phyloP scores from a whole-genome alignment of 2,113 vertebrate genomes.

The Cyprinodon variegatus region DNA sequence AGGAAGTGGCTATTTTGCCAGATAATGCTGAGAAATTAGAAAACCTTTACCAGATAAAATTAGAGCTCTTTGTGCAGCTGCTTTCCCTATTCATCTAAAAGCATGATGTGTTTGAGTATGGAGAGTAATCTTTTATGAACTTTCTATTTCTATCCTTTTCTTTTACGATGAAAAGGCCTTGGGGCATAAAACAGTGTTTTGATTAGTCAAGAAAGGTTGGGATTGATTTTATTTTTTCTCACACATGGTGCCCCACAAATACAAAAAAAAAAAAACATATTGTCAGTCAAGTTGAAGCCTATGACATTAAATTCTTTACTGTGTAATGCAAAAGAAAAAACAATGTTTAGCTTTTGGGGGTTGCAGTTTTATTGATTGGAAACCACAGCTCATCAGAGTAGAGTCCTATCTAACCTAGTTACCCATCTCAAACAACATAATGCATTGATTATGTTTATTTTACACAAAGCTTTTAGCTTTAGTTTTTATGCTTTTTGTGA shows the following conservation, averaged over 20 bases:
- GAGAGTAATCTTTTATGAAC: constrained; percentile 38
- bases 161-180: constrained; percentile 30
- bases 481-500: no score
- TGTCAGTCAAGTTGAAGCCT: background rate
- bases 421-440: no score
- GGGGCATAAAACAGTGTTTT: constrained; percentile 14
- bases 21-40: constrained; percentile 35
- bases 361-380: no score
- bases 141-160: constrained; percentile 25
- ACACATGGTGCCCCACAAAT: background rate
- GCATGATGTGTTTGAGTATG: constrained; percentile 28
- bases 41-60: constrained; percentile 36
- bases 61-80: constrained; percentile 12
- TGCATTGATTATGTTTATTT: no score
- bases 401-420: no score
- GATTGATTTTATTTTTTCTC: constrained; percentile 10
- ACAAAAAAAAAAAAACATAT: background rate
- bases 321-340: no score
- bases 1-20: constrained; percentile 27
- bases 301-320: no score
- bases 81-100: constrained; percentile 29
- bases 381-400: no score
- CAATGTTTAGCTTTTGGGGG: no score
- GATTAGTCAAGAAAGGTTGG: constrained; percentile 37
- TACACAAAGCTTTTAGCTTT: no score